A percentile compares a stretch with the other conserved stretches of the same genome.
Conservation (phyloP, 1,140 invertebrate genomes). For the Leptopilina boulardi region DNA sequence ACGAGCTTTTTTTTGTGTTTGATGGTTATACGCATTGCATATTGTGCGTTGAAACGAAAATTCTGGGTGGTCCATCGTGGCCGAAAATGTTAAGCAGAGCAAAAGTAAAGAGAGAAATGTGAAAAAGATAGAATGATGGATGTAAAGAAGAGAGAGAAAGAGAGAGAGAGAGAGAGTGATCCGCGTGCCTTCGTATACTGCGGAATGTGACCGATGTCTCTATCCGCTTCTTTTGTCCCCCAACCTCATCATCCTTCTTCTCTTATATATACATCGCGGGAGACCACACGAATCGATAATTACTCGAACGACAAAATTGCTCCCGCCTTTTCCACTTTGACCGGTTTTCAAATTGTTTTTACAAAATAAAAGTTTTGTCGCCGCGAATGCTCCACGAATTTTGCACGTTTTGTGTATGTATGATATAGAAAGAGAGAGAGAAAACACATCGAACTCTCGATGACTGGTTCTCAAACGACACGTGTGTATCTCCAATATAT, state of each 20-base stretch:
- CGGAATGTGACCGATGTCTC: slow-evolving; percentile 76
- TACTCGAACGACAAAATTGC: slow-evolving; percentile 72
- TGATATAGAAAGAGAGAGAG: slow-evolving; percentile 41
- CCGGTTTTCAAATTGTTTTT: slow-evolving; percentile 68
- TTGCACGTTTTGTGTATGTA: slow-evolving; percentile 58
- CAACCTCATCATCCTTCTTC: too few species aligned
- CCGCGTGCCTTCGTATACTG: slow-evolving; percentile 69
- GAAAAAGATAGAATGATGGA: slow-evolving; percentile 52
- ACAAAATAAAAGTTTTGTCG: slow-evolving; percentile 44
- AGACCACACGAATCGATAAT: slow-evolving; percentile 77
- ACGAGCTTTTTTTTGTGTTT: slow-evolving; percentile 40
- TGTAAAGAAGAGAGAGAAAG: slow-evolving; percentile 54
- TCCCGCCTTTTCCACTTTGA: slow-evolving; percentile 69
- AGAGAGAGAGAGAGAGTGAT: slow-evolving; percentile 57
- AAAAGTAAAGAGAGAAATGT: slow-evolving; percentile 58
- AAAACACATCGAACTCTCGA: slow-evolving; percentile 56
- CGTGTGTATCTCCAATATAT: background rate
- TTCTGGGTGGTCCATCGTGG: slow-evolving; percentile 67
- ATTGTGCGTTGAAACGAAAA: slow-evolving; percentile 53
- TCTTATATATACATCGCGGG: slow-evolving; percentile 56
- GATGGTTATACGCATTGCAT: slow-evolving; percentile 55
- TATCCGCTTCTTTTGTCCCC: slow-evolving; percentile 73
- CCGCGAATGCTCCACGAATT: slow-evolving; percentile 62
- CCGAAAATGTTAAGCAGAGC: slow-evolving; percentile 69
- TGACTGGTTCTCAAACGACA: slow-evolving; percentile 58